These are phyloP conservation scores for Porites rus DNA, from an alignment of 92 coral and sea anemone genomes.

Conservation along the genomic window DNA sequence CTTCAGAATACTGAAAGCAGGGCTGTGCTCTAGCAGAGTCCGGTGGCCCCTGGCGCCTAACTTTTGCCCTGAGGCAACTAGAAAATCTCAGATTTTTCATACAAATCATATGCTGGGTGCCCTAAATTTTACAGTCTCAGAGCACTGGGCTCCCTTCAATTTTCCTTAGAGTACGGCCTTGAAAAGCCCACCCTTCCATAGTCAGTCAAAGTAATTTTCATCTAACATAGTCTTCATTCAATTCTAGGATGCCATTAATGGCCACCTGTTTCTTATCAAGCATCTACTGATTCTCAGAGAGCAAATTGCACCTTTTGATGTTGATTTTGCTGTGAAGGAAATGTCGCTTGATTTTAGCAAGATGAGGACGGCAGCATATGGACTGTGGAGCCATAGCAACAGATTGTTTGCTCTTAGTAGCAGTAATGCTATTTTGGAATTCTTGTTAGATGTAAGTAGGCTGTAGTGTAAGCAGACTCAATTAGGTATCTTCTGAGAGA, in stretches of 20 bases:
- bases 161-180: too few relatives aligned
- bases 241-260: slow-evolving; percentile 93
- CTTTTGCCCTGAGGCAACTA: too few relatives aligned
- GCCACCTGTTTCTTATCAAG: slow-evolving; percentile 92
- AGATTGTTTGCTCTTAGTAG: slow-evolving; percentile 92
- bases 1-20: too few relatives aligned
- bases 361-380: slow-evolving; percentile 95
- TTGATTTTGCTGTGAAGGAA: slow-evolving; percentile 97
- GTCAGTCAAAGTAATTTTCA: neutral
- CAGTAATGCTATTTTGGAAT: slow-evolving; percentile 92
- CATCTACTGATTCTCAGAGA: slow-evolving; percentile 96
- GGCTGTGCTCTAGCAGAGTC: too few relatives aligned
- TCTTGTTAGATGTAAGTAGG: slow-evolving; percentile 84
- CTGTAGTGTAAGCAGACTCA: neutral
- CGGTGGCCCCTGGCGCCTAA: too few relatives aligned
- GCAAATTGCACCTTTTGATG: slow-evolving; percentile 99
- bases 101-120: too few relatives aligned
- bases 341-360: slow-evolving; percentile 98
- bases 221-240: neutral
- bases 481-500: too few relatives aligned
- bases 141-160: too few relatives aligned
- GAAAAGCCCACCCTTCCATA: neutral
- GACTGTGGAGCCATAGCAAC: slow-evolving; percentile 94
- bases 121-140: too few relatives aligned
- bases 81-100: too few relatives aligned